Conservation (phyloP, 2,113 vertebrate species). For the Circaetus cinerascens region DNA sequence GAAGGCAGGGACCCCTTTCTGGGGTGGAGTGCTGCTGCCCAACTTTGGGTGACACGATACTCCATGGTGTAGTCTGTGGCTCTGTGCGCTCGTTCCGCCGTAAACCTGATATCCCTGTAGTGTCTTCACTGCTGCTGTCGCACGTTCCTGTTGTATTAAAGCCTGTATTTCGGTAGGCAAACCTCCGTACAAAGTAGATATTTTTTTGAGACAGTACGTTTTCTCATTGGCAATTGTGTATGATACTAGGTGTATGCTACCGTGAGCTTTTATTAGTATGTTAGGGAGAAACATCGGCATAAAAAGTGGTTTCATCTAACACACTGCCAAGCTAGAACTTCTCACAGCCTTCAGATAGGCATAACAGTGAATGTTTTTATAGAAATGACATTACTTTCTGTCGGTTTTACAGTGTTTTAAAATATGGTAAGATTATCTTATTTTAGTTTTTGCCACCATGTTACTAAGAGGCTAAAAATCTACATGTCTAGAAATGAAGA, state of each 20-base stretch:
- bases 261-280: neutral
- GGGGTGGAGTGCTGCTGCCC: neutral
- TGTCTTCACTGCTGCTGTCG: neutral
- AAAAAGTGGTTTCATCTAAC: neutral
- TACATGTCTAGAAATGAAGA: neutral
- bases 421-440: neutral
- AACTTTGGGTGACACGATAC: neutral
- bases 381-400: neutral
- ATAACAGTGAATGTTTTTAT: neutral
- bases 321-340: neutral
- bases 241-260: neutral
- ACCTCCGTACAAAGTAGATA: neutral
- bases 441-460: neutral
- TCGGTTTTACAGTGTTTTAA: neutral
- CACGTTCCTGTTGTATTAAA: neutral
- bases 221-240: neutral
- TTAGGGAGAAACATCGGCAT: neutral
- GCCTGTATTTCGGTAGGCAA: neutral
- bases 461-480: neutral
- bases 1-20: neutral
- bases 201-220: neutral
- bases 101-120: neutral
- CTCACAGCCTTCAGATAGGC: neutral
- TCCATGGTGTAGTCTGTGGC: accelerated
- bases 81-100: neutral